Evolutionary conservation across 2,888 invertebrate genomes (phyloP).

Genomic region (Endomychus coccineus): DNA sequence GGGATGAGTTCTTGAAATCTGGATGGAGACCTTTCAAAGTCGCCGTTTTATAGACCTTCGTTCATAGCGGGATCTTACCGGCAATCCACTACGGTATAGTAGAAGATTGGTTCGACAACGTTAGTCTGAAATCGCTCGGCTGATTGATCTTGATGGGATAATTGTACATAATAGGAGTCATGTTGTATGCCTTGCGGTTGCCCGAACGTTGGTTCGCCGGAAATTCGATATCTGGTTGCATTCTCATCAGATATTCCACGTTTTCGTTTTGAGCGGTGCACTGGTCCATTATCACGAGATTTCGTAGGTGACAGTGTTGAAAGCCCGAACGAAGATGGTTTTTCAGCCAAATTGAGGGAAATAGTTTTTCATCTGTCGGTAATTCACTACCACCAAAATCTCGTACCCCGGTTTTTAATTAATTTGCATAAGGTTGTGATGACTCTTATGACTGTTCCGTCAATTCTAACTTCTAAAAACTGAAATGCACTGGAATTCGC

Average conservation of each 20-base stretch:
- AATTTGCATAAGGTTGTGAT: too few species aligned
- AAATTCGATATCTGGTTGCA: slow-evolving; percentile 95
- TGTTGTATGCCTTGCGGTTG: slow-evolving; percentile 86
- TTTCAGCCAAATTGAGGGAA: too few species aligned
- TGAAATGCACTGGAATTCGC: too few species aligned
- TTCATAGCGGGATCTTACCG: slow-evolving; percentile 87
- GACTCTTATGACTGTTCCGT: too few species aligned
- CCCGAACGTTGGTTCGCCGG: slow-evolving; percentile 93
- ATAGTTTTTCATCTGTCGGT: too few species aligned
- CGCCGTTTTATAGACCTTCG: slow-evolving; percentile 88
- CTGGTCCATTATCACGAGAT: slow-evolving; percentile 96
- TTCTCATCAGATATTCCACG: slow-evolving; percentile 95
- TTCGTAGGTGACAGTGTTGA: slow-evolving; percentile 86
- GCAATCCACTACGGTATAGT: slow-evolving; percentile 86
- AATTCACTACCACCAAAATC: too few species aligned
- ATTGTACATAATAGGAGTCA: slow-evolving; percentile 62
- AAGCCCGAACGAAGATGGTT: too few species aligned
- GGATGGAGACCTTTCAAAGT: slow-evolving; percentile 79
- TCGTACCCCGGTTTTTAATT: too few species aligned
- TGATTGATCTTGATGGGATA: neutral
- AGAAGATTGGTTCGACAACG: slow-evolving; percentile 85
- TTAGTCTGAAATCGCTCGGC: slow-evolving; percentile 77
- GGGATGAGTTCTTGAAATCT: slow-evolving; percentile 91
- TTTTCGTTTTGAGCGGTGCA: slow-evolving; percentile 91
- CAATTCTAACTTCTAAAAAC: too few species aligned